phyloP scores from a whole-genome alignment of 64 coral and sea anemone species.

The Pocillopora damicornis region DNA sequence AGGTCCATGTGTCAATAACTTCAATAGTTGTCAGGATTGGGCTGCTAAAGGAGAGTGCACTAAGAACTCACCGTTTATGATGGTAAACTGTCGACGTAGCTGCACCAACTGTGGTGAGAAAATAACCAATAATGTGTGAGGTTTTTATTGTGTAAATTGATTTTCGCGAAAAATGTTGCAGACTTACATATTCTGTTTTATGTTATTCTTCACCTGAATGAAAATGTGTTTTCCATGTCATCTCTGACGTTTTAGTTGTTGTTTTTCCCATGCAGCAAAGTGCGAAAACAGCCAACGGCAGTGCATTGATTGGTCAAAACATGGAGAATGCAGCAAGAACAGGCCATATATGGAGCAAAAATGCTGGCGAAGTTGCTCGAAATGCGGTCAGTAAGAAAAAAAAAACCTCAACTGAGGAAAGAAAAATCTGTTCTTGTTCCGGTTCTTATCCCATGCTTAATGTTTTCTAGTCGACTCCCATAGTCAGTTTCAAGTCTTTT shows the following conservation, averaged over 20 bases:
- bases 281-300: slow-evolving; percentile 16
- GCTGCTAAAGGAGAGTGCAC: slow-evolving; percentile 38
- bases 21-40: slow-evolving; percentile 39
- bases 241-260: background rate
- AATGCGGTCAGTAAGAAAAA: slow-evolving; percentile 30
- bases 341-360: slow-evolving; percentile 48
- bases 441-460: background rate
- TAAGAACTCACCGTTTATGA: slow-evolving; percentile 42
- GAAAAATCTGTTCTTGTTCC: background rate
- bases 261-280: background rate
- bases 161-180: too few relatives aligned
- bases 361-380: slow-evolving; percentile 65
- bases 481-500: too few relatives aligned
- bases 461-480: too few relatives aligned
- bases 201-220: too few relatives aligned
- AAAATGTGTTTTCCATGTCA: background rate
- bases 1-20: slow-evolving; percentile 49
- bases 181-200: too few relatives aligned
- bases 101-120: slow-evolving; percentile 55
- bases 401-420: background rate
- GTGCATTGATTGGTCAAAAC: slow-evolving; percentile 38
- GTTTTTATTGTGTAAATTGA: background rate
- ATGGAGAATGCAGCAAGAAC: slow-evolving; percentile 40
- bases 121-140: background rate
- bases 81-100: slow-evolving; percentile 48